Conservation (phyloP, 2,888 invertebrate species). For the Argyresthia albistria region DNA sequence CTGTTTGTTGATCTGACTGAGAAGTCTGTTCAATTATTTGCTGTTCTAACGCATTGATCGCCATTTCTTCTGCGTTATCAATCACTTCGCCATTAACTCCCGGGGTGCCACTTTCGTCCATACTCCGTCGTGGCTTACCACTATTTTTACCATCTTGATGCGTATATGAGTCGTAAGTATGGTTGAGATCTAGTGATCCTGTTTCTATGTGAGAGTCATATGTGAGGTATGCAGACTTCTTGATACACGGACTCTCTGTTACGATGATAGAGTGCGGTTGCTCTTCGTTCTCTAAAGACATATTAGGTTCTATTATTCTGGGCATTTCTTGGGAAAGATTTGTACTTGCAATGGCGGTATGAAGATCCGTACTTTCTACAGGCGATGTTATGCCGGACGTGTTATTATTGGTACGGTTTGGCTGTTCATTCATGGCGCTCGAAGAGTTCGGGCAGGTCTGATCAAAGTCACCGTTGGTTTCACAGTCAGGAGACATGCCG, state of each 20-base stretch:
- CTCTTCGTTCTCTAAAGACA: slow-evolving; percentile 40
- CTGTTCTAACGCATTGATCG: too few species aligned
- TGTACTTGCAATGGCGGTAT: background rate
- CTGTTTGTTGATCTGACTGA: too few species aligned
- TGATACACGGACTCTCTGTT: slow-evolving; percentile 42
- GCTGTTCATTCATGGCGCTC: background rate
- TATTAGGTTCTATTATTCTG: background rate
- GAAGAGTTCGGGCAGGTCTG: slow-evolving; percentile 20
- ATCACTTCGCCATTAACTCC: slow-evolving; percentile 12
- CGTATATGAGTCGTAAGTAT: slow-evolving; percentile 31
- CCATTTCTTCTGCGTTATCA: background rate
- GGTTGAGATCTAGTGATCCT: slow-evolving; percentile 21
- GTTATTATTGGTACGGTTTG: background rate
- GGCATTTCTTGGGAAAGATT: background rate
- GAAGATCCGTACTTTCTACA: background rate
- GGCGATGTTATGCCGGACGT: background rate
- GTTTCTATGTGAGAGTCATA: slow-evolving; percentile 29
- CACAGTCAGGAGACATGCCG: slow-evolving; percentile 25
- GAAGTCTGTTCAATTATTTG: too few species aligned
- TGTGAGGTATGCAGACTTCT: slow-evolving; percentile 28
- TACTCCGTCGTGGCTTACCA: background rate
- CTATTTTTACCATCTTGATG: slow-evolving; percentile 11
- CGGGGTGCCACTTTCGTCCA: background rate
- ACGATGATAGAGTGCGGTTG: slow-evolving; percentile 63
- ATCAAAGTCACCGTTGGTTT: slow-evolving; percentile 17